These are phyloP conservation scores for Hesperophylax magnus DNA, from an alignment of 1,140 invertebrate genomes.

Conservation along the genomic window DNA sequence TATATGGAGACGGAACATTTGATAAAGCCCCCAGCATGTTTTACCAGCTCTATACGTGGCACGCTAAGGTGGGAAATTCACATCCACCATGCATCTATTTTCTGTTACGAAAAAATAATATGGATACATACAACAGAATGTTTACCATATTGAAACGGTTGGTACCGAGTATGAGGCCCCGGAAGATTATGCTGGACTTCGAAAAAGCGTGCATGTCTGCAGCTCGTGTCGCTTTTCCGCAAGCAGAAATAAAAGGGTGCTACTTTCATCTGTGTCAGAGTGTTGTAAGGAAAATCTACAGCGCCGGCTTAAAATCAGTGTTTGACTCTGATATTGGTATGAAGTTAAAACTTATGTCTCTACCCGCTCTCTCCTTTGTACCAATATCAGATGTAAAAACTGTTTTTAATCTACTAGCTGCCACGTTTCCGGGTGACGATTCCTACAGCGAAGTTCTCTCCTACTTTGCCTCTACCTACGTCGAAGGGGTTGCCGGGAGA, in stretches of 20 bases:
- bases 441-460: background rate
- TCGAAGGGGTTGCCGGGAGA: background rate
- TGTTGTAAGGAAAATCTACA: slow-evolving; percentile 33
- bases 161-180: background rate
- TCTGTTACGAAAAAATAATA: slow-evolving; percentile 40
- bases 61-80: background rate
- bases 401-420: background rate
- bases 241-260: too few relatives aligned
- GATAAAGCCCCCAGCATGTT: slow-evolving; percentile 35
- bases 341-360: background rate
- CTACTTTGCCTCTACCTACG: background rate
- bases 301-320: slow-evolving; percentile 21
- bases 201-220: background rate
- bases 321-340: background rate
- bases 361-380: background rate
- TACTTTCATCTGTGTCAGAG: slow-evolving; percentile 44
- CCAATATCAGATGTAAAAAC: background rate
- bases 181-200: background rate
- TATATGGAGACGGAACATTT: slow-evolving; percentile 45
- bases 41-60: background rate
- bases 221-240: slow-evolving; percentile 12
- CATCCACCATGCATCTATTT: slow-evolving; percentile 46
- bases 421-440: background rate
- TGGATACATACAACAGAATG: slow-evolving; percentile 20
- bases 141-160: slow-evolving; percentile 38